Base-by-base conservation (phyloP, 2,888 invertebrate species). In the Dermolepida albohirtum region DNA sequence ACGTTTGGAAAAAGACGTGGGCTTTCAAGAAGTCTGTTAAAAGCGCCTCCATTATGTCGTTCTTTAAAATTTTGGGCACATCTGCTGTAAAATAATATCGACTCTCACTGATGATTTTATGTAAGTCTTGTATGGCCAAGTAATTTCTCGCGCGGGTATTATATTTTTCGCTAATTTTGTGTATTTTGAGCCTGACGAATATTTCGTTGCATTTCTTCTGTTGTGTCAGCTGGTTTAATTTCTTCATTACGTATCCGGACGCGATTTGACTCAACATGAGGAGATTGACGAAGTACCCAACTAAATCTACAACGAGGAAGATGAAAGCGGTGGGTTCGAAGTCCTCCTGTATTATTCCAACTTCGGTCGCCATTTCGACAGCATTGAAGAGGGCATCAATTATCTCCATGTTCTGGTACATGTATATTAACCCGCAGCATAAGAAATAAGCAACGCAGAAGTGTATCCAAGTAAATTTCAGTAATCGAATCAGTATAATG, bases 1-100 rank as follows among this genome's bases (percentile, higher is more conserved):
- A 52, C n/a, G 34, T 12, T 29, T 64, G 43, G 39, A 73, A 71
- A 34, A 71, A 66, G 0, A 67, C 68, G 8, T 68, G 41, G 5
- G 11, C 17, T 0, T 10, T 10, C 16, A 71, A 14, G 0, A 57
- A 8, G 4, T 64, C 41, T 41, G 27, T 12, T 11, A 34, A 44
- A 2, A 50, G 34, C 8, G 11, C 40, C 50, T 70, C 69, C 17
- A 51, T 66, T 1, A 68, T 49, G 0, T 43, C 29, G 11, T 39
- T 44, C 27, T 66, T 55, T 8, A 70, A 16, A 10, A 34, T 10
- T n/a, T n/a, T 8, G 1, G 70, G 67, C 8, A 71, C n/a, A n/a
- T 69, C 49, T 0, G 43, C 29, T 11, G 57, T 29, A n/a, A 40
- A 64, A 7, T 59, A 63, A 12, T 8, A 17, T 10, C 57, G 47